Base-by-base conservation (phyloP, 2,113 vertebrate species). In the Pongo abelii region DNA sequence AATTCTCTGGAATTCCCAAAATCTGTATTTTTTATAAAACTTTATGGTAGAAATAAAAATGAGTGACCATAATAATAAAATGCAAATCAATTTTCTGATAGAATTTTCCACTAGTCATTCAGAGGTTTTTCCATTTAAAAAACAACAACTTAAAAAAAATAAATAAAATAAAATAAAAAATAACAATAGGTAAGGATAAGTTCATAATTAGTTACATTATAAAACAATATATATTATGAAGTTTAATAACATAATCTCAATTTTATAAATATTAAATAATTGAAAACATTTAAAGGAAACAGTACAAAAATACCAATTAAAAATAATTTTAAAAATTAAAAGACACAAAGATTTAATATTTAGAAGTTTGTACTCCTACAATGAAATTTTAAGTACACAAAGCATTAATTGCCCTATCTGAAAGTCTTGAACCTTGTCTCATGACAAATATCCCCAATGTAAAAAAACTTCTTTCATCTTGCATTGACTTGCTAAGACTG, bases 11-110 rank as follows among this genome's bases (percentile, higher is more conserved):
- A 94, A 81, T 80, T 90, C 38, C 18, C 20, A 6, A 95, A 89
- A 88, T 93, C 27, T 94, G 0, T 48, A 86, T 84, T 94, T 83
- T 61, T 89, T 27, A 77, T 61, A 84, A 72, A 0, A 61, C n/a
- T 80, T 92, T 93, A 43, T 52, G 1, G 27, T 90, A 67, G 12
- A 86, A 84, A 89, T 89, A 30, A 91, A 97, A 96, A 84, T 78
- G 32, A 87, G 22, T 81, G 43, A 52, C 11, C 30, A 40, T 43
- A 57, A 84, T 91, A 94, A 93, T 83, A 87, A 96, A 95, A 0
- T 64, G 22, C 38, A 59, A 93, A 46, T 72, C n/a, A 90, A 78
- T 61, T 94, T 96, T 64, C 74, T 92, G n/a, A 79, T 48, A 87
- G 8, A 11, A 1, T 20, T 46, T 86, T 72, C 72, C 93, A 78